phyloP scores from a whole-genome alignment of 2,113 vertebrate species.

The Marmota monax region DNA sequence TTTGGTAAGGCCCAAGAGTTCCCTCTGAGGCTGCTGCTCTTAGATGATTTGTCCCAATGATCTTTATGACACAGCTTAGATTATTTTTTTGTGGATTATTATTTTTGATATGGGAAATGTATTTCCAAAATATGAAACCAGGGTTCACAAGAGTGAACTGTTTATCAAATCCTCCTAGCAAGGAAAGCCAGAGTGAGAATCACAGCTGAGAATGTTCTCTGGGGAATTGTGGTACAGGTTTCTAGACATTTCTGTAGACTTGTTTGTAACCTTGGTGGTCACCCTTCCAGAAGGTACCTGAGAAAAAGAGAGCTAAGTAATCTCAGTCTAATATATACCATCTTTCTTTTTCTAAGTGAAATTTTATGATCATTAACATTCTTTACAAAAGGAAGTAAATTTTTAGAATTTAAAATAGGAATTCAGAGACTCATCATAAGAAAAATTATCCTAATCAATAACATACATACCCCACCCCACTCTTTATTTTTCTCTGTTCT shows the following conservation, averaged over 20 bases:
- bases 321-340: neutral
- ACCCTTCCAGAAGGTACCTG: neutral
- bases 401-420: neutral
- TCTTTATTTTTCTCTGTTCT: neutral
- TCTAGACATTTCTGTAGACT: slow-evolving; percentile 32
- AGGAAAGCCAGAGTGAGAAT: neutral
- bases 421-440: neutral
- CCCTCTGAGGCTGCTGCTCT: neutral
- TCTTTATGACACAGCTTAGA: neutral
- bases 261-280: neutral
- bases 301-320: neutral
- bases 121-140: slow-evolving; percentile 9
- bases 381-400: neutral
- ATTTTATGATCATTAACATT: slow-evolving; percentile 34
- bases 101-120: neutral
- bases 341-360: neutral
- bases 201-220: slow-evolving; percentile 19
- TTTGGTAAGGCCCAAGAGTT: neutral
- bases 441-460: neutral
- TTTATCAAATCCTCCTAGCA: neutral
- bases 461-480: neutral
- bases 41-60: neutral
- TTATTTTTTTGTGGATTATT: slow-evolving; percentile 43
- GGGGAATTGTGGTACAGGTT: neutral
- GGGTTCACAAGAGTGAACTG: neutral